Percentiles rank a stretch among this genome's conserved stretches.
These are phyloP conservation scores for Gambelia wislizenii DNA, from an alignment of 2,797 vertebrate species.

Conservation along the genomic window DNA sequence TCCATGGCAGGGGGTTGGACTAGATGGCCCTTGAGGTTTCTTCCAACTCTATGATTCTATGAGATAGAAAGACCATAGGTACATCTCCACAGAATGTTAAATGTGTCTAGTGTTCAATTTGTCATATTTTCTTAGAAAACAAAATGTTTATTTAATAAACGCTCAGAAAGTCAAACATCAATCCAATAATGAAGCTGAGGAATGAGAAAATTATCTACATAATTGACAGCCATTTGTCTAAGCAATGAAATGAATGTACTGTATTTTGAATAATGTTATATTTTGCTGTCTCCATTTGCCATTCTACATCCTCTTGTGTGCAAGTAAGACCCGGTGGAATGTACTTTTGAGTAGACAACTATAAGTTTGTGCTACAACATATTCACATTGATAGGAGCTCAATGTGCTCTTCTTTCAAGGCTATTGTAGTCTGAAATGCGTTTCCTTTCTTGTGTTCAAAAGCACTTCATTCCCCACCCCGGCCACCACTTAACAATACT, in stretches of 20 bases:
- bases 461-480: neutral
- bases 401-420: constrained; percentile 33
- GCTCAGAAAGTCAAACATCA: constrained; percentile 41
- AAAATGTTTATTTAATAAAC: constrained; percentile 28
- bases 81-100: neutral
- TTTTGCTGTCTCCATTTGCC: constrained; percentile 36
- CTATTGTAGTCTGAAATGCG: neutral
- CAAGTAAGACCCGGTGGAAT: neutral
- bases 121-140: neutral
- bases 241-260: constrained; percentile 53
- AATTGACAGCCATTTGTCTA: constrained; percentile 57
- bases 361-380: constrained; percentile 5
- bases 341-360: neutral
- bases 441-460: neutral
- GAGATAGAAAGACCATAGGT: neutral
- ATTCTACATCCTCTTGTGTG: neutral
- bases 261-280: constrained; percentile 30
- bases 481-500: neutral
- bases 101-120: neutral
- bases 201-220: constrained; percentile 60
- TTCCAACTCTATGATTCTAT: no score
- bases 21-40: no score
- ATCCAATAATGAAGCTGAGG: constrained; percentile 51
- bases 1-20: no score
- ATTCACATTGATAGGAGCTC: constrained; percentile 30